Evolutionary conservation across 2,797 vertebrate species (phyloP).

Genomic region (Cyprinella venusta): DNA sequence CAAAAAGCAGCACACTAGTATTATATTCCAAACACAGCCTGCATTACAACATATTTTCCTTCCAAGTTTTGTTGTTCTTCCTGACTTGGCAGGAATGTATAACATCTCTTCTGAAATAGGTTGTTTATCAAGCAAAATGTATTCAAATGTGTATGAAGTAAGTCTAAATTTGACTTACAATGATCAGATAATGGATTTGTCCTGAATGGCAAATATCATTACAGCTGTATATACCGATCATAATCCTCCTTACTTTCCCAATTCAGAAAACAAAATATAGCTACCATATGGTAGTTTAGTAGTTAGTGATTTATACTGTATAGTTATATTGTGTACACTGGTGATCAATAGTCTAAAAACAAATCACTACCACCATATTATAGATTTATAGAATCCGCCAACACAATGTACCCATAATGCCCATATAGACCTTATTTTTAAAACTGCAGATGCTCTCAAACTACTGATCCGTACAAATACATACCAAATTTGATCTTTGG

Average conservation of each 20-base stretch:
- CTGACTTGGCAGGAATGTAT: background rate
- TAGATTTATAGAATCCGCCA: background rate
- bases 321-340: background rate
- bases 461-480: conserved; percentile 12
- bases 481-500: conserved; percentile 16
- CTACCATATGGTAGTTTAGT: background rate
- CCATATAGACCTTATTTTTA: background rate
- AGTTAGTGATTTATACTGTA: too few relatives aligned
- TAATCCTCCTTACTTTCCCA: background rate
- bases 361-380: conserved; percentile 1
- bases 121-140: background rate
- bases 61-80: background rate
- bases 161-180: background rate
- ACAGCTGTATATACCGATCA: background rate
- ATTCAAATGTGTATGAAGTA: background rate
- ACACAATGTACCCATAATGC: background rate
- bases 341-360: background rate
- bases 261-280: background rate
- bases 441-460: conserved; percentile 18
- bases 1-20: background rate
- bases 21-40: conserved; percentile 5
- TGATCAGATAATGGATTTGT: background rate
- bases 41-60: background rate
- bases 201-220: background rate
- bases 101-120: background rate